Evolutionary conservation across 2,888 invertebrate species (phyloP).

Genomic region (Dastarcus helophoroides): DNA sequence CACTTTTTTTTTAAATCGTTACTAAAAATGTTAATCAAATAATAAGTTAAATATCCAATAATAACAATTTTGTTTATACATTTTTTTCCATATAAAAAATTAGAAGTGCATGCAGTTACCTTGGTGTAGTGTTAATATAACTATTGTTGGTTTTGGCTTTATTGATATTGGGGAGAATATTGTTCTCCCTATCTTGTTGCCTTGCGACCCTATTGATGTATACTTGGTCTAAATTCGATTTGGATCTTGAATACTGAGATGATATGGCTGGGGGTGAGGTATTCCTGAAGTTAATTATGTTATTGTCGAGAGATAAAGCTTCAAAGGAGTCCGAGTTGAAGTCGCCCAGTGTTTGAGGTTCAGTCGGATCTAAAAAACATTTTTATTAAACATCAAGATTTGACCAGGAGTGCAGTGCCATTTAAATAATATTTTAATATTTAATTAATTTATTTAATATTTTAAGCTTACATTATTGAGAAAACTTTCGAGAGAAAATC

Average conservation of each 20-base stretch:
- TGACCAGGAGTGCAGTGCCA: too few species aligned
- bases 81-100: too few species aligned
- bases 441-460: too few species aligned
- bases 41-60: too few species aligned
- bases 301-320: conserved; percentile 33
- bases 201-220: conserved; percentile 25
- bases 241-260: conserved; percentile 32
- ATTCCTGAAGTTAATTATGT: conserved; percentile 27
- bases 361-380: conserved; percentile 36
- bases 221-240: conserved; percentile 36
- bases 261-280: conserved; percentile 21
- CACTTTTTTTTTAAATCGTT: too few species aligned
- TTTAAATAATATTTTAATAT: too few species aligned
- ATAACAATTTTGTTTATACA: too few species aligned
- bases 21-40: too few species aligned
- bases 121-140: neutral
- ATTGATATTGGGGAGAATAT: conserved; percentile 25
- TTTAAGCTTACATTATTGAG: too few species aligned
- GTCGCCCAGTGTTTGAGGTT: conserved; percentile 39
- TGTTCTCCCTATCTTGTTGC: conserved; percentile 29
- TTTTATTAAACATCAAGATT: too few species aligned
- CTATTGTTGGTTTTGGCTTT: conserved; percentile 14
- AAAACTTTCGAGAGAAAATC: too few species aligned
- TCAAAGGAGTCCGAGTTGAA: conserved; percentile 27
- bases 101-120: conserved; percentile 4